phyloP scores from a whole-genome alignment of 2,797 vertebrate species.

The Muscicapa comitata region DNA sequence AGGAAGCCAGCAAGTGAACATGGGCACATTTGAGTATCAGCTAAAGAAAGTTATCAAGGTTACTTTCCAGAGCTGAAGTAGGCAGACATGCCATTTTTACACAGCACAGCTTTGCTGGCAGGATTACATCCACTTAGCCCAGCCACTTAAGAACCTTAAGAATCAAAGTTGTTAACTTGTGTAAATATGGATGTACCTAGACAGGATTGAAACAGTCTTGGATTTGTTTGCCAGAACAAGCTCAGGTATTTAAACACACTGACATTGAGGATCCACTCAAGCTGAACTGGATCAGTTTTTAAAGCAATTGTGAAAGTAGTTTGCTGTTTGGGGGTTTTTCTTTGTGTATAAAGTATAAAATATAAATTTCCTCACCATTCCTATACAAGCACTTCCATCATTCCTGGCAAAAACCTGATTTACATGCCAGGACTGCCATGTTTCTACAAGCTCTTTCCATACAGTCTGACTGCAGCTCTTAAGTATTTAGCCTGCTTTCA shows the following conservation, averaged over 20 bases:
- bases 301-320: not conserved
- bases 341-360: not conserved
- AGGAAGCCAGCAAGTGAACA: rapidly evolving
- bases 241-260: not conserved
- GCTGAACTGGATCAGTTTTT: not conserved
- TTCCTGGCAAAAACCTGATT: not conserved
- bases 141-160: not conserved
- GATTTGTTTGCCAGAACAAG: not conserved
- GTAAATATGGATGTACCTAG: not conserved
- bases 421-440: not conserved
- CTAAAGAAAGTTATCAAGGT: not conserved
- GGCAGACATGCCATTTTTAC: not conserved
- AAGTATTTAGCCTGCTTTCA: conserved; percentile 30
- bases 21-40: not conserved
- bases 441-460: not conserved
- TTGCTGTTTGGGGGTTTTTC: not conserved
- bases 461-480: not conserved
- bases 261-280: not conserved
- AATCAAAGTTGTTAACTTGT: not conserved
- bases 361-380: not conserved
- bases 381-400: not conserved
- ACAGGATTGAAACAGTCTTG: not conserved
- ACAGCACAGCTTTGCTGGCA: not conserved
- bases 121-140: not conserved
- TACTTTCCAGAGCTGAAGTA: not conserved